phyloP scores from a whole-genome alignment of 2,797 vertebrate genomes.

The Crenichthys baileyi region DNA sequence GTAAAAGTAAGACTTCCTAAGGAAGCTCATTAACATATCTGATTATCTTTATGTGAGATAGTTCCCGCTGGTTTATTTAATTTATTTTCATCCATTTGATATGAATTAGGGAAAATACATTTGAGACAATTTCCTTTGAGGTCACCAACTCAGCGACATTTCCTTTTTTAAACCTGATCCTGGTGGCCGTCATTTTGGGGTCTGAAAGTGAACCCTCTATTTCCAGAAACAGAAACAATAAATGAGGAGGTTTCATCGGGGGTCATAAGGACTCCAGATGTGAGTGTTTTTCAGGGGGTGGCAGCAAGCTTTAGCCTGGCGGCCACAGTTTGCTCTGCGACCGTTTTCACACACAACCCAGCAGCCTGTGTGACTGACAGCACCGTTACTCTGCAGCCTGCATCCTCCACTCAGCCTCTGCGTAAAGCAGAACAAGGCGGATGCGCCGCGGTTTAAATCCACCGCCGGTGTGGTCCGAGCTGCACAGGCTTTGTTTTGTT shows the following conservation, averaged over 20 bases:
- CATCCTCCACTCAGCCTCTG: conserved; percentile 80
- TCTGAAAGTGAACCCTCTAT: conserved; percentile 38
- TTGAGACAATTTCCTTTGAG: not conserved
- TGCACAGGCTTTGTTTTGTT: conserved; percentile 93
- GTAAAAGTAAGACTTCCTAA: not conserved
- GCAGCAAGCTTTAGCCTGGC: conserved; percentile 57
- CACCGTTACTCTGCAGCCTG: conserved; percentile 21
- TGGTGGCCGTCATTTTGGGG: conserved; percentile 13
- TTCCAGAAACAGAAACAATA: conserved; percentile 53
- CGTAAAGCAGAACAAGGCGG: conserved; percentile 87
- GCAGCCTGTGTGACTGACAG: conserved; percentile 51
- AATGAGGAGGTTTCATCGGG: conserved; percentile 40
- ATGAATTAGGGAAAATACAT: not conserved
- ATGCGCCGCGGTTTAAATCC: conserved; percentile 81
- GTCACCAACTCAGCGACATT: not conserved
- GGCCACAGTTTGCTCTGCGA: conserved; percentile 41
- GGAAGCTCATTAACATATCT: not conserved
- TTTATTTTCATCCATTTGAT: not conserved
- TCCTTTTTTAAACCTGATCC: conserved; percentile 4
- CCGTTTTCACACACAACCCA: conserved; percentile 27
- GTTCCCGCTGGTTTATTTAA: no score
- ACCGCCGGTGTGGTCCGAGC: conserved; percentile 91
- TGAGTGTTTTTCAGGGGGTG: conserved; percentile 61
- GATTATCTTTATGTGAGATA: not conserved
- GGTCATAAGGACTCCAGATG: conserved; percentile 80